Percentiles rank a stretch among this genome's conserved stretches.
These are phyloP conservation scores for Zygogramma bicolorata DNA, from an alignment of 2,888 invertebrate genomes.

Conservation along the genomic window DNA sequence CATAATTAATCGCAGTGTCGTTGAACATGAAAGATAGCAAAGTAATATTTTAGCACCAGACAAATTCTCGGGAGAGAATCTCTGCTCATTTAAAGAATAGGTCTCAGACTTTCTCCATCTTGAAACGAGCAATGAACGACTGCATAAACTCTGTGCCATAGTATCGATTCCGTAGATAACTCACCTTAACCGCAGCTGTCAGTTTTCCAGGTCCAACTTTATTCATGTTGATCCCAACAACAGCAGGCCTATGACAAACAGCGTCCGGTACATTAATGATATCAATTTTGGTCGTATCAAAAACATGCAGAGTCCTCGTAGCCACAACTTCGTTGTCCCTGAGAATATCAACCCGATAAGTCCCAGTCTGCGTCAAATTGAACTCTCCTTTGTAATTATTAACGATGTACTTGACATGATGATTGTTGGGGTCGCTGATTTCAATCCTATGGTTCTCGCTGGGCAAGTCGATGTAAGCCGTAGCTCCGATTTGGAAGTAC, in stretches of 20 bases:
- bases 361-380: conserved; percentile 71
- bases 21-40: no score
- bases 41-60: no score
- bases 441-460: conserved; percentile 75
- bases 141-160: no score
- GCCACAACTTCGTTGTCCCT: conserved; percentile 59
- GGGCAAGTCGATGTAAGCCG: conserved; percentile 71
- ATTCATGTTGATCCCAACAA: conserved; percentile 75
- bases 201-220: conserved; percentile 87
- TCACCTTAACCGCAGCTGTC: conserved; percentile 77
- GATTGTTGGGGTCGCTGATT: conserved; percentile 76
- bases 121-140: no score
- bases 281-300: conserved; percentile 75
- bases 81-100: no score
- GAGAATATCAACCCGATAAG: conserved; percentile 47
- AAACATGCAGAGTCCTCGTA: conserved; percentile 73
- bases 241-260: conserved; percentile 84
- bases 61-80: no score
- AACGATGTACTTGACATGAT: conserved; percentile 64
- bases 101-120: no score
- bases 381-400: conserved; percentile 65
- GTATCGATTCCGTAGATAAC: no score
- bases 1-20: no score
- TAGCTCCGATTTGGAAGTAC: conserved; percentile 77
- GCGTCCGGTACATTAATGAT: conserved; percentile 72